A percentile compares a stretch with the other conserved stretches of the same genome.
Conservation (phyloP, 1,140 invertebrate species). For the Agrypnia vestita region DNA sequence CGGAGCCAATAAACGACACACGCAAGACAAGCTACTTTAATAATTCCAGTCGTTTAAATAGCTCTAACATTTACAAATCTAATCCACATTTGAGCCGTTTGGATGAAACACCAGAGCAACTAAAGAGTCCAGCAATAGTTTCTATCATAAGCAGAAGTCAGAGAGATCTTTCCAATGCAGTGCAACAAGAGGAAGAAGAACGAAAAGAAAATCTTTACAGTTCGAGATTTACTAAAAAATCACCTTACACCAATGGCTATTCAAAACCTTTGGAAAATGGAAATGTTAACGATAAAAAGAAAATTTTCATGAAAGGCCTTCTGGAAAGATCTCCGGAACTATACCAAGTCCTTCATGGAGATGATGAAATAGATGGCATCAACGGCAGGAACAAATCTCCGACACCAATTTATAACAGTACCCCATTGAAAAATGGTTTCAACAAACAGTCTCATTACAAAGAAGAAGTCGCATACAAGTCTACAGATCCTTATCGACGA, state of each 20-base stretch:
- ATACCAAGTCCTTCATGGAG: conserved; percentile 80
- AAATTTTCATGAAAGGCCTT: conserved; percentile 81
- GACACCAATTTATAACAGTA: conserved; percentile 64
- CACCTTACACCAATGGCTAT: conserved; percentile 69
- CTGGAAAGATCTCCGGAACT: conserved; percentile 84
- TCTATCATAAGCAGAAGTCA: conserved; percentile 88
- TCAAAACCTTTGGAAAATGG: conserved; percentile 68
- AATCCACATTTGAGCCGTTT: conserved; percentile 82
- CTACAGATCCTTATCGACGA: conserved; percentile 68
- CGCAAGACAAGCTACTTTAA: conserved; percentile 69
- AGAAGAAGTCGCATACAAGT: conserved; percentile 68
- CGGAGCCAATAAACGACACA: conserved; percentile 67
- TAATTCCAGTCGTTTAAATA: conserved; percentile 66
- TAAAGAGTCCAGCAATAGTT: conserved; percentile 88
- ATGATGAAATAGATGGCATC: conserved; percentile 73
- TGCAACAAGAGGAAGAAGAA: conserved; percentile 69
- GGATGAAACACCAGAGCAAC: conserved; percentile 79
- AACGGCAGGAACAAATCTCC: conserved; percentile 66
- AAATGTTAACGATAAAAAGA: conserved; percentile 77
- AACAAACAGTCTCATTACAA: conserved; percentile 53
- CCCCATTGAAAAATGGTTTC: conserved; percentile 60
- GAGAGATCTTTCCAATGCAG: conserved; percentile 78
- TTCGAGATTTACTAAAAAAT: conserved; percentile 73
- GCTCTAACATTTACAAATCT: conserved; percentile 79
- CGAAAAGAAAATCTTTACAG: conserved; percentile 71